phyloP scores from a whole-genome alignment of 2,797 vertebrate species.

The Clarias pachynema region DNA sequence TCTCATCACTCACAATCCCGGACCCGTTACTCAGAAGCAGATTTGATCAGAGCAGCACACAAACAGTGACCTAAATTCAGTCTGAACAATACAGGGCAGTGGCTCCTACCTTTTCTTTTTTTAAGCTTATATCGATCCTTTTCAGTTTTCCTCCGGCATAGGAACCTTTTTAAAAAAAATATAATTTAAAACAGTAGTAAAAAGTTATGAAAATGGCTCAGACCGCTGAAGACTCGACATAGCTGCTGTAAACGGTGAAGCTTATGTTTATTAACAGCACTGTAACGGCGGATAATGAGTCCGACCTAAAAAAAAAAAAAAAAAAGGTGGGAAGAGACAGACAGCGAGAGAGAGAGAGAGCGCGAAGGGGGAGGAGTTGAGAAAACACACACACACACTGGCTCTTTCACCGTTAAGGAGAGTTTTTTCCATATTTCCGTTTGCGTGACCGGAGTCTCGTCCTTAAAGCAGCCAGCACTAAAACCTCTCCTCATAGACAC shows the following conservation, averaged over 20 bases:
- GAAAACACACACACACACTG: conserved; percentile 71
- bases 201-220: conserved; percentile 16
- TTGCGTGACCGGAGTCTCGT: conserved; percentile 46
- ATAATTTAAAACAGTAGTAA: not conserved
- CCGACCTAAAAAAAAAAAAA: conserved; percentile 3
- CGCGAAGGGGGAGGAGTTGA: conserved; percentile 44
- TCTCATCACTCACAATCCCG: not conserved
- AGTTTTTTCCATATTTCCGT: conserved; percentile 42
- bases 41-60: not conserved
- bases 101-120: not conserved
- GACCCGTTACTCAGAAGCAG: not conserved
- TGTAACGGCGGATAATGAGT: conserved; percentile 58
- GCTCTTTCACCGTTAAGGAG: conserved; percentile 71
- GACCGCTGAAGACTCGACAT: conserved; percentile 36
- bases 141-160: not conserved
- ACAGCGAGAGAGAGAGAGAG: conserved; percentile 27
- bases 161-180: not conserved
- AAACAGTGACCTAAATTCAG: not conserved
- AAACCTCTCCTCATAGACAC: not conserved
- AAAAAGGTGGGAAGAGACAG: conserved; percentile 31
- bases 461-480: conserved; percentile 1
- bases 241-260: conserved; percentile 30
- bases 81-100: not conserved
- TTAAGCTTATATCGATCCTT: conserved; percentile 13
- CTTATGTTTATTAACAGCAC: conserved; percentile 9